Conservation (phyloP, 1,140 invertebrate genomes). For the Tyrophagus putrescentiae region DNA sequence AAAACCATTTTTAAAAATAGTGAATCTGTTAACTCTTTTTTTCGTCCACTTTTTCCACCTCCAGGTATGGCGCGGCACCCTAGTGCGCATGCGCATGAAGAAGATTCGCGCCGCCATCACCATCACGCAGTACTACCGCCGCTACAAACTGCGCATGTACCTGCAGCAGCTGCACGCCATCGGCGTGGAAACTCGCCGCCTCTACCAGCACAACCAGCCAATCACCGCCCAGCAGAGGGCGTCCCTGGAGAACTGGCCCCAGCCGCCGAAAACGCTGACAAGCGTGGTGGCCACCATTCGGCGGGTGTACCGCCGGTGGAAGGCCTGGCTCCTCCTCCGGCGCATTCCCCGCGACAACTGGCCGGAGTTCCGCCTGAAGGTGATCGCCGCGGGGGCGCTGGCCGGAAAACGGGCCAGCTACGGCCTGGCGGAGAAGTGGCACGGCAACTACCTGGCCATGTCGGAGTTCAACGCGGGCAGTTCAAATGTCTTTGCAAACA, state of each 20-base stretch:
- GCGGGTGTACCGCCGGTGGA: slow-evolving; percentile 43
- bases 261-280: slow-evolving; percentile 48
- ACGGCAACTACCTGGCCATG: slow-evolving; percentile 72
- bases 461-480: slow-evolving; percentile 59
- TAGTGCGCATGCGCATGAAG: slow-evolving; percentile 60
- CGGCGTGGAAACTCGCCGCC: background rate
- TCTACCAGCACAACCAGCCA: background rate
- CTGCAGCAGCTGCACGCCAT: slow-evolving; percentile 44
- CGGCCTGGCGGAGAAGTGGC: slow-evolving; percentile 70
- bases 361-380: slow-evolving; percentile 64
- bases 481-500: slow-evolving; percentile 49
- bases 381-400: slow-evolving; percentile 60
- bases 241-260: slow-evolving; percentile 47
- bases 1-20: background rate
- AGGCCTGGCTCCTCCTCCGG: slow-evolving; percentile 66
- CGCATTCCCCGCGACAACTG: slow-evolving; percentile 65
- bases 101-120: slow-evolving; percentile 64
- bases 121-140: slow-evolving; percentile 67
- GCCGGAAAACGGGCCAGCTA: slow-evolving; percentile 56
- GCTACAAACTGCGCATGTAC: slow-evolving; percentile 67
- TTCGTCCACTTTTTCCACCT: no score
- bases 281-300: background rate
- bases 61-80: slow-evolving; percentile 59
- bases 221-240: background rate
- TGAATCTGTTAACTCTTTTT: background rate